Conservation (phyloP, 1,140 invertebrate genomes). For the Bombus cullumanus region DNA sequence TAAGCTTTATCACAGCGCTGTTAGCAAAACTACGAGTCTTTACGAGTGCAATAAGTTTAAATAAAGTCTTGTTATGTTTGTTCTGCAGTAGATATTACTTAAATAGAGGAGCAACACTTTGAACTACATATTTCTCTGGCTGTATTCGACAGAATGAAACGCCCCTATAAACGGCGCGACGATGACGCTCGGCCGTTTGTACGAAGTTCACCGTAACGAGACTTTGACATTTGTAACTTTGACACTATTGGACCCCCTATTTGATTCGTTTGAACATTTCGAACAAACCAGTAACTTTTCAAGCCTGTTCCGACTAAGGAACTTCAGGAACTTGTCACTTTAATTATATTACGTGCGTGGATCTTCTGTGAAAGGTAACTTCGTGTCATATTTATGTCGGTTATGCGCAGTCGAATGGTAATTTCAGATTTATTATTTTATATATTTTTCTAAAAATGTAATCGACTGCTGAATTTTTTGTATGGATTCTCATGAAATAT, state of each 20-base stretch:
- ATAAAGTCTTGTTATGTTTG: not conserved
- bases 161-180: not conserved
- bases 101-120: not conserved
- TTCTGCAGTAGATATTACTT: not conserved
- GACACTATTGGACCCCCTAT: not conserved
- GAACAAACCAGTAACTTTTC: not conserved
- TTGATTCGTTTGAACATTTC: slow-evolving; percentile 1
- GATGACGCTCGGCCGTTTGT: not conserved
- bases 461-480: too few species aligned
- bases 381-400: too few species aligned
- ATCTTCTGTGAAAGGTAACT: not conserved
- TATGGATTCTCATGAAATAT: too few species aligned
- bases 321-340: not conserved
- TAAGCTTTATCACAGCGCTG: not conserved
- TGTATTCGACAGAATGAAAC: not conserved
- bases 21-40: not conserved
- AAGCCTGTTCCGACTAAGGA: not conserved
- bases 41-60: not conserved
- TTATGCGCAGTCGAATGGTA: not conserved
- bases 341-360: not conserved
- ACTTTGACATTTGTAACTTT: slow-evolving; percentile 28
- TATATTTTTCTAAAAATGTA: not conserved
- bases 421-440: not conserved
- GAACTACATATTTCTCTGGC: not conserved
- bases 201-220: slow-evolving; percentile 16